Conservation (phyloP, 1,140 invertebrate species). For the Sitodiplosis mosellana region DNA sequence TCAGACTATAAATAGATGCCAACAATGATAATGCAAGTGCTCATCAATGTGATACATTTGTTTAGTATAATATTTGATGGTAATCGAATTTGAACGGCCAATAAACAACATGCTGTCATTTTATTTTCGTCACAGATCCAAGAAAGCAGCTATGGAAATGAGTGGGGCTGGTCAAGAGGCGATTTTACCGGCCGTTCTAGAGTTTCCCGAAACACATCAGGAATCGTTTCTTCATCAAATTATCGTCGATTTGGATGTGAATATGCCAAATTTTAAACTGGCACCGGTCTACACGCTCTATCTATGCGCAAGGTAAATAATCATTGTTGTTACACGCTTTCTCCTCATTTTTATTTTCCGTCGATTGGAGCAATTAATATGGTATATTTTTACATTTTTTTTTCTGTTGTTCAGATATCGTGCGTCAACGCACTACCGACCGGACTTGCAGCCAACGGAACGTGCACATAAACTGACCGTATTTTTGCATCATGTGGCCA, state of each 20-base stretch:
- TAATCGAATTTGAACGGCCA: not conserved
- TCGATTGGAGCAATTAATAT: not conserved
- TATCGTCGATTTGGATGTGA: conserved; percentile 72
- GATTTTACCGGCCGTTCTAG: conserved; percentile 81
- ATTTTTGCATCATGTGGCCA: conserved; percentile 75
- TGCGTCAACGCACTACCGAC: conserved; percentile 81
- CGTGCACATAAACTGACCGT: conserved; percentile 75
- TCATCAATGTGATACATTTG: too few species aligned
- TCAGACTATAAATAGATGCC: too few species aligned
- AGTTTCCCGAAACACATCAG: conserved; percentile 87
- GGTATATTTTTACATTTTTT: not conserved
- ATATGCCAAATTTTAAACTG: conserved; percentile 65
- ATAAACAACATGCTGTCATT: not conserved
- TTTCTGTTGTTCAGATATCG: conserved; percentile 41
- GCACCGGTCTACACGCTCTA: conserved; percentile 92
- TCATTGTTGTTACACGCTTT: too few species aligned
- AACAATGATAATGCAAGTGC: too few species aligned
- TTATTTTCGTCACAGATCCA: not conserved
- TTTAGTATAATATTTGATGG: not conserved
- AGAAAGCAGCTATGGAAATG: conserved; percentile 7
- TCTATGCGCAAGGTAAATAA: conserved; percentile 51
- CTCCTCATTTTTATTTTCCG: not conserved
- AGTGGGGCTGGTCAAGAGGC: conserved; percentile 57
- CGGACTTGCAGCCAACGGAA: conserved; percentile 78
- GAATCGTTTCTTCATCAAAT: conserved; percentile 75